These are phyloP conservation scores for Diadophis punctatus DNA, from an alignment of 2,113 vertebrate genomes.

Conservation along the genomic window DNA sequence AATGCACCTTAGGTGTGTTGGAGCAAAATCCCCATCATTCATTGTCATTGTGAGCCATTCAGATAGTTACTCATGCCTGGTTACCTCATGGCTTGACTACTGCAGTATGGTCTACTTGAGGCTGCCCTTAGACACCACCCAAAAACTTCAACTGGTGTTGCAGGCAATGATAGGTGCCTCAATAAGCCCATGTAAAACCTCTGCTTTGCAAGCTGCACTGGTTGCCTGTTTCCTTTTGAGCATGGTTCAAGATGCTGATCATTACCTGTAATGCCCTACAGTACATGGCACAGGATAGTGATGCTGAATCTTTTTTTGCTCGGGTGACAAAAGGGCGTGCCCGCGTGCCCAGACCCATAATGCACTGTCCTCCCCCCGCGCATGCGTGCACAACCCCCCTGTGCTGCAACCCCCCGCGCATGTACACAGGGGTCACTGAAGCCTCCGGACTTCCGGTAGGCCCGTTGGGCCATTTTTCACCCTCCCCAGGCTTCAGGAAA, in stretches of 20 bases:
- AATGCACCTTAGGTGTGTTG: neutral
- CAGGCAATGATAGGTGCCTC: neutral
- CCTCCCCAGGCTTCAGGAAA: too few relatives aligned
- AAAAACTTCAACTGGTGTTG: neutral
- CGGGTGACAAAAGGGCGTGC: too few relatives aligned
- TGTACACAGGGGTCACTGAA: too few relatives aligned
- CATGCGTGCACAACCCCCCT: too few relatives aligned
- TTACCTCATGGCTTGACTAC: neutral
- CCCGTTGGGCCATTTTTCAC: too few relatives aligned
- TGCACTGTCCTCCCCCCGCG: too few relatives aligned
- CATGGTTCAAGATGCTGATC: neutral
- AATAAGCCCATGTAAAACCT: neutral
- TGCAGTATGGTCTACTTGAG: neutral
- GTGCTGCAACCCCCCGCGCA: too few relatives aligned
- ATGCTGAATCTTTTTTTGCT: too few relatives aligned
- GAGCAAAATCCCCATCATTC: neutral
- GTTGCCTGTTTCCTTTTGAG: neutral
- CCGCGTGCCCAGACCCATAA: too few relatives aligned
- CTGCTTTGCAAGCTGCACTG: neutral
- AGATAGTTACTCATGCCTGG: neutral
- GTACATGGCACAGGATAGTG: neutral
- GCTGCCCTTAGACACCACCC: neutral
- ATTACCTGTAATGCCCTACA: neutral
- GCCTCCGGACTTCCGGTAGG: too few relatives aligned
- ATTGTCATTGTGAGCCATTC: neutral